Base-by-base conservation (phyloP, 2,797 vertebrate genomes). In the Margarornis squamiger region DNA sequence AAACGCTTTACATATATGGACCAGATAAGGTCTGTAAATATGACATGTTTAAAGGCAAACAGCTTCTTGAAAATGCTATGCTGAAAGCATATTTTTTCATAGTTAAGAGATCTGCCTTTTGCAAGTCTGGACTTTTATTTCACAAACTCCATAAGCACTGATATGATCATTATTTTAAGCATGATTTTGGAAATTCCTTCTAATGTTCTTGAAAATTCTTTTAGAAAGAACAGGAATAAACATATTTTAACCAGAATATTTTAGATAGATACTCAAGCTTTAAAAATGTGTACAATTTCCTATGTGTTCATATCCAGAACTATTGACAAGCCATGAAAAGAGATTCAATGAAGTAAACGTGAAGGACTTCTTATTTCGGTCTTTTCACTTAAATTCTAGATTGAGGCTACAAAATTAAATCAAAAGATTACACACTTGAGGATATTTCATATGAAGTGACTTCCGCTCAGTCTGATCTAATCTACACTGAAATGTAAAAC, bases 401-500 rank as follows among this genome's bases (percentile, higher is more conserved):
- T 93, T 36, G 78, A 83, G 70, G 70, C 76, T 90, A 90, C 90
- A 90, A 86, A 96, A 95, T 93, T 90, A 90, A 90, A 95, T 95
- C 93, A 93, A 93, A 86, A n/a, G 22, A 93, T 95, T 95, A 88
- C 55, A 89, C 77, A 79, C 51, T 59, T 1, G 0, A 45, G 43
- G 54, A 80, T 81, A 39, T 90, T 93, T 85, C 49, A 62, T 27
- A 68, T 62, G 63, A 88, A 87, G 67, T 73, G 34, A 82, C 68
- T 92, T 88, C 79, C 59, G 26, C 32, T 89, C 46, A 46, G 75
- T 59, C 63, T 57, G 79, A 93, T 93, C 87, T 96, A 92, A 93
- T 93, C 80, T 88, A 32, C 41, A 34, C 10, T 18, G 82, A 74
- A 93, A 93, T 41, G 36, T 88, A 84, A 54, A 76, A 74, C 90